Base-by-base conservation (phyloP, 2,888 invertebrate species). In the Nomada ruficornis region DNA sequence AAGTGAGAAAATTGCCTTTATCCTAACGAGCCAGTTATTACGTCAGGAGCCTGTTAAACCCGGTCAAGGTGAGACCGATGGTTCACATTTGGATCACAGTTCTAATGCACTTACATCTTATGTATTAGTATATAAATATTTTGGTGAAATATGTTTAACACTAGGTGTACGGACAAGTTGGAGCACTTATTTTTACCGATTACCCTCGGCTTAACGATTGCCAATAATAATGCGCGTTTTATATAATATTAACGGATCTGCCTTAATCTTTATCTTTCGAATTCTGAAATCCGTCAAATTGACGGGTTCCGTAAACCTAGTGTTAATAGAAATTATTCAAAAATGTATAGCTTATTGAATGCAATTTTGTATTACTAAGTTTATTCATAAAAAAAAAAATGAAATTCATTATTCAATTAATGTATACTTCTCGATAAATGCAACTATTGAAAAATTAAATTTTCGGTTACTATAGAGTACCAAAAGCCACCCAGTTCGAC, bases 51-150 rank as follows among this genome's bases (percentile, higher is more conserved):
- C 52, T 44, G 65, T 82, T 84, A 84, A 85, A 82, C 70, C 76
- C 73, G 85, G 85, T 85, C 85, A 85, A 85, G 85, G 85, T 67
- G 73, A 83, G 55, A 60, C 71, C 68, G 7, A 36, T 7, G 36
- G 65, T 72, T 82, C 77, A 36, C 36, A 36, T 64, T 77, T 52
- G 47, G 72, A 77, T 73, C 82, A 59, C 29, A 57, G 52, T 73
- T 55, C 52, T 60, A 42, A 15, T 60, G 23, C 36, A 20, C 73
- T 59, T 57, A 50, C n/a, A 65, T 20, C 26, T 67, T 57, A 57
- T 57, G 2, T 20, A 10, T 20, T 26, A 2, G 13, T 57, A 13
- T 9, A 23, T 26, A 11, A 23, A 5, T 20, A 20, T 57, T 15
- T 47, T 0, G 47, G 4, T 15, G 2, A 57, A 26, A 57, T 11